Base-by-base conservation (phyloP, 2,113 vertebrate genomes). In the Merops nubicus region DNA sequence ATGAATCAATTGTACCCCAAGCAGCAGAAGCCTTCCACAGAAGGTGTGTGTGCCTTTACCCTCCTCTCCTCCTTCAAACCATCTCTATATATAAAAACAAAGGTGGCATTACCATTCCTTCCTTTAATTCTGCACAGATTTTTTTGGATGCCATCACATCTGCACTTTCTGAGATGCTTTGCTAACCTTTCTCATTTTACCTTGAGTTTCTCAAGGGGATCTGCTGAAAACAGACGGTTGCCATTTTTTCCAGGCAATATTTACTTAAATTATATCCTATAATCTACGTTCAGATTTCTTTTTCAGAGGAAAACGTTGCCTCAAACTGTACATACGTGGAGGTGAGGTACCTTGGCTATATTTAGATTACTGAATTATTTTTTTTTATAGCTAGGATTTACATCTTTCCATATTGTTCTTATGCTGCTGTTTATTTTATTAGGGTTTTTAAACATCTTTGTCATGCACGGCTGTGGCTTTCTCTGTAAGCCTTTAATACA, bases 201-300 rank as follows among this genome's bases (percentile, higher is more conserved):
- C 38, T 25, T 89, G 92, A 77, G 73, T 92, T 89, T 77, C 69
- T 95, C 56, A 84, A 81, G 57, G 29, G 29, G 34, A 65, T 85
- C 89, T 48, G 45, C 84, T 83, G 34, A 70, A 97, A 97, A 96
- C 51, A 95, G 89, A 25, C 12, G 5, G 36, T 51, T 89, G 12
- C 60, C 80, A 29, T 67, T 95, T 89, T 89, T 96, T 89, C 68
- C 65, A 94, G 68, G 64, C 42, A 95, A 89, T 94, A 86, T 87
- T 89, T 97, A 84, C 92, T 86, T 89, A 76, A 78, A n/a, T 87
- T 85, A 19, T 74, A 29, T 34, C 42, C 34, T 42, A 28, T 22
- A 94, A n/a, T 84, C 67, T 56, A 63, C 80, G 85, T 80, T 90
- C 78, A 78, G 25, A 57, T 50, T 54, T 91, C 33, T 91, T 50